These are phyloP conservation scores for Danaus plexippus DNA, from an alignment of 1,140 invertebrate species.

Conservation along the genomic window DNA sequence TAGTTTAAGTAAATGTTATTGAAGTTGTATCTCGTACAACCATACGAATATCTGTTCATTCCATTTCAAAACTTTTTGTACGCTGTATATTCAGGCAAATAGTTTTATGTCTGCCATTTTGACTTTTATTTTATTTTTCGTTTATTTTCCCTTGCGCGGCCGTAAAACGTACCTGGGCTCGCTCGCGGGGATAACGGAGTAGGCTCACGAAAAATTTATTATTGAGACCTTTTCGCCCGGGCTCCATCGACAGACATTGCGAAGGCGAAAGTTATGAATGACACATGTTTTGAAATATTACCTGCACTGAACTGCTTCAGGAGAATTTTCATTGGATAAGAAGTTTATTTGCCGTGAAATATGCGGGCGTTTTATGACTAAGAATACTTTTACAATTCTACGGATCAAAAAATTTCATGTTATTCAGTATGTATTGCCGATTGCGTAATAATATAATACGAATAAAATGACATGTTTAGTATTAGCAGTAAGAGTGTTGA, in stretches of 20 bases:
- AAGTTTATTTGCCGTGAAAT: slow-evolving; percentile 70
- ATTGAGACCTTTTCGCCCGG: slow-evolving; percentile 68
- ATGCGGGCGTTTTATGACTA: slow-evolving; percentile 66
- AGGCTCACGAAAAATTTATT: slow-evolving; percentile 71
- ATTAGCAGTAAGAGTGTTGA: too few species aligned
- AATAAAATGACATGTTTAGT: too few species aligned
- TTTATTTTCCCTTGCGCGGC: slow-evolving; percentile 69
- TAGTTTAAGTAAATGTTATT: too few species aligned
- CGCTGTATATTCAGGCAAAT: slow-evolving; percentile 58
- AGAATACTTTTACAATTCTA: slow-evolving; percentile 60
- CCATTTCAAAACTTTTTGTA: slow-evolving; percentile 52
- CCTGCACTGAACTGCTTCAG: slow-evolving; percentile 64
- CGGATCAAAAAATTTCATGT: slow-evolving; percentile 62
- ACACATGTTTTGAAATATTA: slow-evolving; percentile 72
- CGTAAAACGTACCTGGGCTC: slow-evolving; percentile 67
- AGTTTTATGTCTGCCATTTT: slow-evolving; percentile 69
- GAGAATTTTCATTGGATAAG: slow-evolving; percentile 62
- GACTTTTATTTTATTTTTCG: slow-evolving; percentile 72
- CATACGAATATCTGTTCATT: slow-evolving; percentile 39
- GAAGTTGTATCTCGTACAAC: too few species aligned
- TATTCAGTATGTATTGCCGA: slow-evolving; percentile 55
- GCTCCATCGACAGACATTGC: slow-evolving; percentile 71
- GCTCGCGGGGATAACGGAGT: slow-evolving; percentile 61
- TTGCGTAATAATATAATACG: slow-evolving; percentile 39
- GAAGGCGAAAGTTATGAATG: slow-evolving; percentile 71